phyloP scores from a whole-genome alignment of 1,140 invertebrate genomes.

The Brachionus manjavacas region DNA sequence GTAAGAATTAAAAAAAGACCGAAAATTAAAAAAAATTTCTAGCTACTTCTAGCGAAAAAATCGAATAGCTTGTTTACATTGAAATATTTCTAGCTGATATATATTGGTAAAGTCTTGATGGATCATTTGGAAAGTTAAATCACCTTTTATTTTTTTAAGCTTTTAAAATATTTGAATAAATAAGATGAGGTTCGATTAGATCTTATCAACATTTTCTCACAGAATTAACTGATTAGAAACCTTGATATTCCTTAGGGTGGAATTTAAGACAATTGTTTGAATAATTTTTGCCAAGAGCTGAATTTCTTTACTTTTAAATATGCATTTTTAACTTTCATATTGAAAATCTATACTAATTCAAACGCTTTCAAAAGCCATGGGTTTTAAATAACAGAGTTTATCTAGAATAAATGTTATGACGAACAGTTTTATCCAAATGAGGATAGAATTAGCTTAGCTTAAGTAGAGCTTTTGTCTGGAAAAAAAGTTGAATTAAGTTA shows the following conservation, averaged over 20 bases:
- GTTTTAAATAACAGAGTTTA: neutral
- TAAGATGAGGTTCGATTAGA: neutral
- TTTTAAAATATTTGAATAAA: neutral
- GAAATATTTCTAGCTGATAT: too few species aligned
- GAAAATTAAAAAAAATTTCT: neutral
- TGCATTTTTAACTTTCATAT: neutral
- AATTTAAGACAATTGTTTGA: neutral
- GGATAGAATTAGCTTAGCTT: neutral
- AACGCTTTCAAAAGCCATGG: neutral
- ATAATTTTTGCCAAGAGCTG: neutral
- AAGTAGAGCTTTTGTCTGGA: neutral
- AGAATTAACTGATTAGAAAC: neutral
- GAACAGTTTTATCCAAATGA: neutral
- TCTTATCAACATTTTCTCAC: neutral
- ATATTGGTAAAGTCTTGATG: too few species aligned
- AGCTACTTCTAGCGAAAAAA: too few species aligned
- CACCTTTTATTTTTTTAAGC: neutral
- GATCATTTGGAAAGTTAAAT: too few species aligned
- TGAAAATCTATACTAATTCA: neutral
- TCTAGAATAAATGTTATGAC: neutral
- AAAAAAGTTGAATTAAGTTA: neutral
- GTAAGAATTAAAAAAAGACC: neutral
- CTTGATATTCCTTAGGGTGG: neutral
- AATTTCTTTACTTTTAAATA: neutral
- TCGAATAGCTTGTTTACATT: too few species aligned